A percentile compares a stretch with the other conserved stretches of the same genome.
Conservation (phyloP, 2,888 invertebrate genomes). For the Malthinus seriepunctatus region DNA sequence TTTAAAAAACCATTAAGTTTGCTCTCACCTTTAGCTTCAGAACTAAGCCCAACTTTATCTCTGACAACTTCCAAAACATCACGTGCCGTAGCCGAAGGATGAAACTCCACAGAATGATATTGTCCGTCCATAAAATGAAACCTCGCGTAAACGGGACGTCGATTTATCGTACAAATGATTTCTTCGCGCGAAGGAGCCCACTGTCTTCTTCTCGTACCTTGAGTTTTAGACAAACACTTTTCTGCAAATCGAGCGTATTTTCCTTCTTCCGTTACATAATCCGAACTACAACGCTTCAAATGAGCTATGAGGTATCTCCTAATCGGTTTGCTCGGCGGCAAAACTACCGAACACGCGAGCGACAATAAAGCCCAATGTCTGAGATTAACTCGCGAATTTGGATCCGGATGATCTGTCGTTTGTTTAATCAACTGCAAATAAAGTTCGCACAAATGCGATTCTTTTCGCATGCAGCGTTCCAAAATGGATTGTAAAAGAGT, state of each 20-base stretch:
- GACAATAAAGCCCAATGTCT: conserved; percentile 92
- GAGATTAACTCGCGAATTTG: conserved; percentile 82
- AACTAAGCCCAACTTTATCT: conserved; percentile 84
- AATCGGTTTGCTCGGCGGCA: conserved; percentile 85
- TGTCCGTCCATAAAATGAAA: conserved; percentile 94
- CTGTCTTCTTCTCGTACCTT: conserved; percentile 78
- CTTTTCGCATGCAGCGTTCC: conserved; percentile 89
- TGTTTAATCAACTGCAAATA: conserved; percentile 89
- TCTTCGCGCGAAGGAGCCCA: conserved; percentile 92
- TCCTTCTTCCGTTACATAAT: conserved; percentile 89
- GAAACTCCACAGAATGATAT: conserved; percentile 93
- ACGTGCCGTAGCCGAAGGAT: conserved; percentile 88
- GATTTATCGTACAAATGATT: conserved; percentile 88
- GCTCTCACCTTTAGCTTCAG: conserved; percentile 64
- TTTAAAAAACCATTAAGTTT: too few relatives aligned
- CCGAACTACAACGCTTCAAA: conserved; percentile 84
- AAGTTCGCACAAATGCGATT: conserved; percentile 83
- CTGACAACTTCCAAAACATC: conserved; percentile 87
- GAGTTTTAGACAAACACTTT: conserved; percentile 75
- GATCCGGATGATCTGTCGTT: conserved; percentile 91
- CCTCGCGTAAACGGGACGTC: conserved; percentile 87
- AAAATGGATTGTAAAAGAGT: conserved; percentile 86
- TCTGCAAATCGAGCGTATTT: conserved; percentile 93
- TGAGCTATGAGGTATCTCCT: conserved; percentile 88
- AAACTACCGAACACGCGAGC: conserved; percentile 77